Percentiles rank a stretch among this genome's conserved stretches.
Conservation (phyloP, 2,797 vertebrate species). For the Acipenser ruthenus region DNA sequence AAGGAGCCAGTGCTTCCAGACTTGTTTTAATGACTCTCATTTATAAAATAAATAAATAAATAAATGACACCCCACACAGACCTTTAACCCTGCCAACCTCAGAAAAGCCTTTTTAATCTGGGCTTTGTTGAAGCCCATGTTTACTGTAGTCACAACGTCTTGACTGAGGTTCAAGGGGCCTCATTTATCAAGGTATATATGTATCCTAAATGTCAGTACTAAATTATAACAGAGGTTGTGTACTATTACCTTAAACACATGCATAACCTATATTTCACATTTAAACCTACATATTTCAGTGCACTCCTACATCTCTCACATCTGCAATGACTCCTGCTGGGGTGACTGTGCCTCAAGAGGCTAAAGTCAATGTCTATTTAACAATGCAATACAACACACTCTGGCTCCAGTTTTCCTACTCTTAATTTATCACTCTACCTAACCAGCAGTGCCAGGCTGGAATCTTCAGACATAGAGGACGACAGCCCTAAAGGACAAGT, state of each 20-base stretch:
- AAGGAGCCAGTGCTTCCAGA: slow-evolving; percentile 43
- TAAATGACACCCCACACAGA: slow-evolving; percentile 31
- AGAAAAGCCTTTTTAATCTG: slow-evolving; percentile 2
- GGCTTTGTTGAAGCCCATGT: no score
- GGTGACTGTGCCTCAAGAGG: slow-evolving; percentile 6
- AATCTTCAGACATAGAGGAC: slow-evolving; percentile 52
- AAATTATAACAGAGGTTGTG: no score
- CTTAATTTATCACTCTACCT: slow-evolving; percentile 27
- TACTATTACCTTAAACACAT: no score
- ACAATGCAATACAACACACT: not conserved
- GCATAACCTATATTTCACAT: no score
- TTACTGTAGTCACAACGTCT: not conserved
- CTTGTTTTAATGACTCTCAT: slow-evolving; percentile 57
- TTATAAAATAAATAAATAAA: slow-evolving; percentile 48
- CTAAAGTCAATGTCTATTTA: slow-evolving; percentile 6
- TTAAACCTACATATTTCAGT: no score
- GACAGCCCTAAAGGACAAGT: slow-evolving; percentile 43
- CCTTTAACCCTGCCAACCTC: slow-evolving; percentile 42
- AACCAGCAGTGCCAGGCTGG: slow-evolving; percentile 34
- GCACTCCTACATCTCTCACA: slow-evolving; percentile 27
- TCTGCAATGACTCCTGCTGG: slow-evolving; percentile 20
- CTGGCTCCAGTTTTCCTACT: slow-evolving; percentile 19
- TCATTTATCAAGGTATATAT: no score
- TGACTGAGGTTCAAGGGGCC: no score
- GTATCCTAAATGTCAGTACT: no score